Conservation (phyloP, 2,888 invertebrate species). For the Ptilodon capucinus region DNA sequence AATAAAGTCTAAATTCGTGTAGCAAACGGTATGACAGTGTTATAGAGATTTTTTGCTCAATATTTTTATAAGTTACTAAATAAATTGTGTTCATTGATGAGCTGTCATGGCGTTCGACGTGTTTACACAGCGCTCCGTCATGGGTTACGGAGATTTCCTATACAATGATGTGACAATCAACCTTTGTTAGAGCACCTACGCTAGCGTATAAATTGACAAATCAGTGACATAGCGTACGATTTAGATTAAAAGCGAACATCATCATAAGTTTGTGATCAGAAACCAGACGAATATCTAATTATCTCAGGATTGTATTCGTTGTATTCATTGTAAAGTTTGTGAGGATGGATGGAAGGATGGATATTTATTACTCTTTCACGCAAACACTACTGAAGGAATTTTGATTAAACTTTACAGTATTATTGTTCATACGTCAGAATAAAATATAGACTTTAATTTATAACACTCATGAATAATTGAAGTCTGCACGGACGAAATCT, state of each 20-base stretch:
- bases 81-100: slow-evolving; percentile 77
- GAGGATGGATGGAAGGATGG: no score
- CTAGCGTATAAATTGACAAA: slow-evolving; percentile 46
- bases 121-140: slow-evolving; percentile 63
- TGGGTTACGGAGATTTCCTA: slow-evolving; percentile 37
- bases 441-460: no score
- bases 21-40: slow-evolving; percentile 34
- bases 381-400: no score
- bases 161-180: slow-evolving; percentile 50
- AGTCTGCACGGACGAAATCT: no score
- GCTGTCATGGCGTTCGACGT: slow-evolving; percentile 58
- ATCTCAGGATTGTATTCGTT: no score
- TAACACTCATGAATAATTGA: no score
- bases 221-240: slow-evolving; percentile 34
- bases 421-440: no score
- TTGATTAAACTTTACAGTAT: no score
- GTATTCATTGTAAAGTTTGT: no score
- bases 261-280: no score
- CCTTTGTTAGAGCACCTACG: slow-evolving; percentile 42
- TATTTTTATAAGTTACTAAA: slow-evolving; percentile 77
- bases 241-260: not conserved
- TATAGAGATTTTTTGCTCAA: slow-evolving; percentile 29
- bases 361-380: no score
- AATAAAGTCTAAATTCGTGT: slow-evolving; percentile 42
- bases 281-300: no score